Base-by-base conservation (phyloP, 2,797 vertebrate species). In the Tympanoctomys barrerae region DNA sequence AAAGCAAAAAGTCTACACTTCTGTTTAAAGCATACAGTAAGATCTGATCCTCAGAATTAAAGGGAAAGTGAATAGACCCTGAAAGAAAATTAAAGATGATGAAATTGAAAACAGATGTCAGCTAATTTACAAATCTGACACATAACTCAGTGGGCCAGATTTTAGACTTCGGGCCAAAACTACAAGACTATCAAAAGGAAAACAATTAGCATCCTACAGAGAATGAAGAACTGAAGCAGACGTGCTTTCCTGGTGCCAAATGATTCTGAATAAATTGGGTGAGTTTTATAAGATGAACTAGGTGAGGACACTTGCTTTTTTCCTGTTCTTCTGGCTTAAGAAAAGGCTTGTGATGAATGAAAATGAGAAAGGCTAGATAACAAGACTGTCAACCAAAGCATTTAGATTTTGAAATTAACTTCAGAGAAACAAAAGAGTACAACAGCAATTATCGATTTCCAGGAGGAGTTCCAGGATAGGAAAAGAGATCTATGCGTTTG, bases 21-120 rank as follows among this genome's bases (percentile, higher is more conserved):
- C 93, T 90, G 89, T 97, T 87, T 83, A 75, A 87, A 87, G 59
- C 42, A 61, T 57, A 52, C 61, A 62, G 77, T 42, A 83, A 95
- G 96, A 71, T 86, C 75, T 92, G 75, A 92, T 73, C 70, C 52
- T 97, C 88, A 31, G 88, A 97, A 97, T 93, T 87, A 86, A 87
- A 88, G 62, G 57, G 91, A 89, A 96, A 93, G 97, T 96, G 96
- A 97, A 88, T 91, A 78, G 96, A 96, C 87, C 95, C 94, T 66
- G 87, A 87, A 98, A 96, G 96, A 96, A 97, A 94, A 94, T 93
- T 46, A 96, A 96, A 96, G 87, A 88, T 93, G 91, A 66, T 90
- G 94, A 97, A 97, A 98, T 97, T 89, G 95, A 98, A 97, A 96
- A 91, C 98, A 98, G 98, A 98, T 98, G 98, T 98, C 98, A 96